phyloP scores from a whole-genome alignment of 2,888 invertebrate genomes.

The Sphecodes monilicornis region DNA sequence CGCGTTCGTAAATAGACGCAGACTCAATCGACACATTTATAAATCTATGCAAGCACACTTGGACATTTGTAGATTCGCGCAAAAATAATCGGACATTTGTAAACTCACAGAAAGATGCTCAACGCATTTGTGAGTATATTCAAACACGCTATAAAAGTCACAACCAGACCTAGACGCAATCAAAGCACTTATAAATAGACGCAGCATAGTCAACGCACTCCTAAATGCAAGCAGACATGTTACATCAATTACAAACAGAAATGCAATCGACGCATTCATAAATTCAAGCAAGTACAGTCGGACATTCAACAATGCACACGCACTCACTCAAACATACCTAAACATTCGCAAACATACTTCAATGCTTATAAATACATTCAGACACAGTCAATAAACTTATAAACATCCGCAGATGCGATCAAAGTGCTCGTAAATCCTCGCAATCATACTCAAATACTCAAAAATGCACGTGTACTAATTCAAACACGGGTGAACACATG shows the following conservation, averaged over 20 bases:
- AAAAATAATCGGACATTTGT: no score
- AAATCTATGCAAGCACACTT: neutral
- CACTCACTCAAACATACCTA: no score
- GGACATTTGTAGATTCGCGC: neutral
- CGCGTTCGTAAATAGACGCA: no score
- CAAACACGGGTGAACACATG: neutral
- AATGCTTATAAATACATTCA: no score
- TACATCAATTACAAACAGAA: neutral
- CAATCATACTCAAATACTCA: neutral
- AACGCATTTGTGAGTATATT: neutral
- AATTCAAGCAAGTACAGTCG: neutral
- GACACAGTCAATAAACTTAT: no score
- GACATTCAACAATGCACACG: neutral
- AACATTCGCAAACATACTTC: no score
- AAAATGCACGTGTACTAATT: neutral
- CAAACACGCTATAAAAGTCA: neutral
- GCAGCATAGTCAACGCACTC: constrained; percentile 3
- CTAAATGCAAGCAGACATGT: neutral
- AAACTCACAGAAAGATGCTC: neutral
- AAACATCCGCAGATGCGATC: no score
- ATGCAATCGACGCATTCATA: neutral
- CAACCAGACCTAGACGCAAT: neutral
- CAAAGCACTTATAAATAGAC: neutral
- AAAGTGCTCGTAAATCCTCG: neutral
- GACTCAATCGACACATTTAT: no score